Evolutionary conservation across 1,140 invertebrate species (phyloP).

Genomic region (Drosophila persimilis): DNA sequence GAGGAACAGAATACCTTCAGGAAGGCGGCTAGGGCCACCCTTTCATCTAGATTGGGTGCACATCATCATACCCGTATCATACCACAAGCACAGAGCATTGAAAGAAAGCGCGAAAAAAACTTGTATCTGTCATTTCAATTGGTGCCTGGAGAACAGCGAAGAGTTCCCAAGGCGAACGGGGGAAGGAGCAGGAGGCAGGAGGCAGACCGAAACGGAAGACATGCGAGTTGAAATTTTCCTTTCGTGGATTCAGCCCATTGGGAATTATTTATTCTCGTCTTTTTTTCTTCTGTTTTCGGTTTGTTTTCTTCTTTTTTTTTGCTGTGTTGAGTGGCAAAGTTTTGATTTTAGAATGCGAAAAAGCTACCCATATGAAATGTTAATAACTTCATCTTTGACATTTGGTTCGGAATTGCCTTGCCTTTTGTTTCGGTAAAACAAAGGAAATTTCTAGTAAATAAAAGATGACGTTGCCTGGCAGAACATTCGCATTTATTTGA

Average conservation of each 20-base stretch:
- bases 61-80: too few relatives aligned
- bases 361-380: constrained; percentile 1
- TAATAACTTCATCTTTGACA: constrained; percentile 15
- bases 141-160: constrained; percentile 30
- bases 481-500: not conserved
- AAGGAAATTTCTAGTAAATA: constrained; percentile 1
- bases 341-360: constrained; percentile 36
- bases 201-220: constrained; percentile 10
- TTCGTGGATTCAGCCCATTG: constrained; percentile 12
- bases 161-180: too few relatives aligned
- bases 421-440: not conserved
- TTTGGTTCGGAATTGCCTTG: not conserved
- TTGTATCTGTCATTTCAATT: constrained; percentile 58
- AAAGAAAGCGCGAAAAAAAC: constrained; percentile 25
- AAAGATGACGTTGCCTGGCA: not conserved
- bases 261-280: constrained; percentile 14
- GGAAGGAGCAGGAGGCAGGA: too few relatives aligned
- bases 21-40: too few relatives aligned
- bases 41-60: too few relatives aligned
- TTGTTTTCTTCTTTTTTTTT: too few relatives aligned
- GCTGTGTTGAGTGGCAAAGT: constrained; percentile 14
- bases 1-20: too few relatives aligned
- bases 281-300: constrained; percentile 19
- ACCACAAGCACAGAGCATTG: too few relatives aligned
- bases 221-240: constrained; percentile 18